Evolutionary conservation across 2,888 invertebrate species (phyloP).

Genomic region (Oxyteleia sp.): DNA sequence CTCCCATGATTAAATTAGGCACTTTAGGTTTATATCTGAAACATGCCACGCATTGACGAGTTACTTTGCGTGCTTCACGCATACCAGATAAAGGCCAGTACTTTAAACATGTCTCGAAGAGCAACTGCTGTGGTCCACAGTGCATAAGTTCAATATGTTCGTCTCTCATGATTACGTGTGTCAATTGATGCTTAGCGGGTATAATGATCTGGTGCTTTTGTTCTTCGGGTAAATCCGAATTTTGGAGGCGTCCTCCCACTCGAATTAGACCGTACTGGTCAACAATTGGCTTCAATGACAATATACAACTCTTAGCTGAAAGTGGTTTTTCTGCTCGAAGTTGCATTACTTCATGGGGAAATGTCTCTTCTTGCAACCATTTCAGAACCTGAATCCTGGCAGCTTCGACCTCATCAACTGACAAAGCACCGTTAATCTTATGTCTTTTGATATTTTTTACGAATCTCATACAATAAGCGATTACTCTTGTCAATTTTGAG

Average conservation of each 20-base stretch:
- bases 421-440: not conserved
- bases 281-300: constrained; percentile 12
- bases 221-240: constrained; percentile 9
- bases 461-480: constrained; percentile 33
- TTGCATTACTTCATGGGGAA: constrained; percentile 9
- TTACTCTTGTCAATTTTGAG: constrained; percentile 4
- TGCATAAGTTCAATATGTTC: constrained; percentile 6
- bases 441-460: constrained; percentile 5
- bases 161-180: constrained; percentile 9
- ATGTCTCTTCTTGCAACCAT: constrained; percentile 35
- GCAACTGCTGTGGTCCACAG: constrained; percentile 3
- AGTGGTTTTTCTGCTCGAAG: constrained; percentile 13
- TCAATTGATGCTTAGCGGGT: constrained; percentile 21
- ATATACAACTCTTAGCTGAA: not conserved
- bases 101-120: not conserved
- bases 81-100: constrained; percentile 22
- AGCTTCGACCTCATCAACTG: constrained; percentile 6
- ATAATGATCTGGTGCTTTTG: constrained; percentile 21
- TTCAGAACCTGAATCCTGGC: constrained; percentile 13
- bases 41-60: constrained; percentile 42
- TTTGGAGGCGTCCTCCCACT: constrained; percentile 23
- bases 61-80: constrained; percentile 39
- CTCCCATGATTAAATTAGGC: constrained; percentile 46
- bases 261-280: constrained; percentile 20
- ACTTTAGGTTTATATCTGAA: constrained; percentile 38